phyloP scores from a whole-genome alignment of 2,888 invertebrate species.

The Zaprionus obscuricornis region DNA sequence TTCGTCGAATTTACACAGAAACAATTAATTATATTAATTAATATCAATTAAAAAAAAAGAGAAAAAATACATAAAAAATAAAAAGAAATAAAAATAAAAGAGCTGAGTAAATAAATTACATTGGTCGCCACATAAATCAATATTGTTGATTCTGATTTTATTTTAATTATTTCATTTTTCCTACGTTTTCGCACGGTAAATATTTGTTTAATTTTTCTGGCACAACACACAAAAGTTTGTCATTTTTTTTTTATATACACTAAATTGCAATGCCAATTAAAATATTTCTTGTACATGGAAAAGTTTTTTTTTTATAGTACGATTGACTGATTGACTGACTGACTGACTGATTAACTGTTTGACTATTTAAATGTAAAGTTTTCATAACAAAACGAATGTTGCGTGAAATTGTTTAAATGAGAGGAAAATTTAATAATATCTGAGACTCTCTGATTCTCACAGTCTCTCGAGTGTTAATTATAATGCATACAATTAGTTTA shows the following conservation, averaged over 20 bases:
- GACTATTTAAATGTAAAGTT: not conserved
- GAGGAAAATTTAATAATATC: conserved; percentile 24
- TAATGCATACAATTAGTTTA: conserved; percentile 26
- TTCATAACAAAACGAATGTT: not conserved
- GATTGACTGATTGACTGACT: conserved; percentile 48
- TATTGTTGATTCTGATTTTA: conserved; percentile 33
- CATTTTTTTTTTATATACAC: conserved; percentile 52
- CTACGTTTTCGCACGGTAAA: conserved; percentile 30
- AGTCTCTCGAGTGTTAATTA: conserved; percentile 11
- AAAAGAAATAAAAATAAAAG: conserved; percentile 25
- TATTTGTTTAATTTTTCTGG: conserved; percentile 59
- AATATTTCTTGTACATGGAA: conserved; percentile 28
- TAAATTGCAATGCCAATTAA: conserved; percentile 51
- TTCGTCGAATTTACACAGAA: conserved; percentile 50
- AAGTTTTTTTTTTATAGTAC: conserved; percentile 32
- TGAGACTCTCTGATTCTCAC: too few relatives aligned
- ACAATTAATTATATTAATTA: conserved; percentile 72
- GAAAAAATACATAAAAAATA: conserved; percentile 7
- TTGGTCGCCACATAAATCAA: conserved; percentile 26
- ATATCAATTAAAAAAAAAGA: conserved; percentile 57
- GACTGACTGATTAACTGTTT: too few relatives aligned
- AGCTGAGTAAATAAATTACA: conserved; percentile 43
- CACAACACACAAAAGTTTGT: conserved; percentile 49
- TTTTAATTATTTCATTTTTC: conserved; percentile 24
- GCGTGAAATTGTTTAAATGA: conserved; percentile 38